Percentiles rank a stretch among this genome's conserved stretches.
Evolutionary conservation across 1,140 invertebrate genomes (phyloP).

Genomic region (Batillaria attramentaria): DNA sequence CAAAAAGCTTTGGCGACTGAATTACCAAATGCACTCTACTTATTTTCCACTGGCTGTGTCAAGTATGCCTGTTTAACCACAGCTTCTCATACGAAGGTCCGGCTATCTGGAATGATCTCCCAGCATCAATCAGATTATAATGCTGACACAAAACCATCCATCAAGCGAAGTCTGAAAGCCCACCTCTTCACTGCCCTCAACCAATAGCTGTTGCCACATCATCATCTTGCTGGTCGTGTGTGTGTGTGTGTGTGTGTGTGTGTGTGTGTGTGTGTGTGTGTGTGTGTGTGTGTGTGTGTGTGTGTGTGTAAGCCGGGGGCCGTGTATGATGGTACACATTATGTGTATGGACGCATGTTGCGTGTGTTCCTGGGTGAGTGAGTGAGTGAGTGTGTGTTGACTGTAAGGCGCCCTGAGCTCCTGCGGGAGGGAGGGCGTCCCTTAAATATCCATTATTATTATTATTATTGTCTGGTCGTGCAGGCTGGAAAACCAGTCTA

Average conservation of each 20-base stretch:
- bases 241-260: neutral
- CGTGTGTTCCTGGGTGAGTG: neutral
- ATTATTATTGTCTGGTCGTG: neutral
- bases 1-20: too few species aligned
- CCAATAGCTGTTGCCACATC: too few species aligned
- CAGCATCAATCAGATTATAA: too few species aligned
- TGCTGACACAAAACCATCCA: too few species aligned
- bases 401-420: neutral
- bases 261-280: neutral
- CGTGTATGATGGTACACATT: too few species aligned
- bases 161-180: too few species aligned
- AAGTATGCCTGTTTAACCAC: neutral
- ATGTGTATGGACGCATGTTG: neutral
- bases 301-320: too few species aligned
- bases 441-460: too few species aligned
- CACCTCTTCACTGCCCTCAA: too few species aligned
- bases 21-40: too few species aligned
- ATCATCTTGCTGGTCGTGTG: neutral
- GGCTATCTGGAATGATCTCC: neutral
- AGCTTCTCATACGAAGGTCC: neutral
- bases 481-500: neutral
- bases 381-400: neutral
- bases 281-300: slow-evolving; percentile 9
- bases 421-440: too few species aligned
- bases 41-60: neutral